These are phyloP conservation scores for Cyanoderma ruficeps DNA, from an alignment of 2,113 vertebrate species.

Conservation along the genomic window DNA sequence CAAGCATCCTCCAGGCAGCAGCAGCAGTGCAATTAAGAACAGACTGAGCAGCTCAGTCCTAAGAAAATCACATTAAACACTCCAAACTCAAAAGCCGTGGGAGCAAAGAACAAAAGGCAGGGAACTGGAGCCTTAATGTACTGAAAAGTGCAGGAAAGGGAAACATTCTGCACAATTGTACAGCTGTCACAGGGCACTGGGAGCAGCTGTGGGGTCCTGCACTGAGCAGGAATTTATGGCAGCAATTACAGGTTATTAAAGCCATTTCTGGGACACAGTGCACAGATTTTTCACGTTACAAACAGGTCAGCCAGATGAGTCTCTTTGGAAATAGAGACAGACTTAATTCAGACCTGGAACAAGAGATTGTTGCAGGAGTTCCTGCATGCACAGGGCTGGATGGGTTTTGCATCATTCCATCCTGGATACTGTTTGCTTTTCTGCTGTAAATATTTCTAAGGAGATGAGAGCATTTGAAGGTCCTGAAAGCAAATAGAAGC, in stretches of 20 bases:
- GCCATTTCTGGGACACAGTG: background rate
- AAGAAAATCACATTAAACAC: background rate
- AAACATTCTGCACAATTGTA: background rate
- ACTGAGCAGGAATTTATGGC: background rate
- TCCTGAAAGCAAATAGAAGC: conserved; percentile 5
- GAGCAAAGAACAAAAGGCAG: background rate
- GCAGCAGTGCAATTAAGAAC: background rate
- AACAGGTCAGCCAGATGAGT: background rate
- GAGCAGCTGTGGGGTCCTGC: background rate
- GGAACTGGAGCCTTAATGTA: background rate
- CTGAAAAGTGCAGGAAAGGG: background rate
- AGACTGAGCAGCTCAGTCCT: background rate
- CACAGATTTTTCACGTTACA: background rate
- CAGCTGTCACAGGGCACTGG: background rate
- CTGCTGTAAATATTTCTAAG: conserved; percentile 45
- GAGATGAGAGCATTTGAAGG: conserved; percentile 60
- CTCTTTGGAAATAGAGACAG: background rate
- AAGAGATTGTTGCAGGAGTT: background rate
- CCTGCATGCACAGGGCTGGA: background rate
- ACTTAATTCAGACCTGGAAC: background rate
- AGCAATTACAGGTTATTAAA: conserved; percentile 11
- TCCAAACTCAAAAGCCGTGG: background rate
- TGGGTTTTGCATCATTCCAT: conserved; percentile 27
- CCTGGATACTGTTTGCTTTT: conserved; percentile 60
- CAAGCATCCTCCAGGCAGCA: background rate